Percentiles rank a stretch among this genome's conserved stretches.
Evolutionary conservation across 1,140 invertebrate genomes (phyloP).

Genomic region (Schlechtendalia chinensis): DNA sequence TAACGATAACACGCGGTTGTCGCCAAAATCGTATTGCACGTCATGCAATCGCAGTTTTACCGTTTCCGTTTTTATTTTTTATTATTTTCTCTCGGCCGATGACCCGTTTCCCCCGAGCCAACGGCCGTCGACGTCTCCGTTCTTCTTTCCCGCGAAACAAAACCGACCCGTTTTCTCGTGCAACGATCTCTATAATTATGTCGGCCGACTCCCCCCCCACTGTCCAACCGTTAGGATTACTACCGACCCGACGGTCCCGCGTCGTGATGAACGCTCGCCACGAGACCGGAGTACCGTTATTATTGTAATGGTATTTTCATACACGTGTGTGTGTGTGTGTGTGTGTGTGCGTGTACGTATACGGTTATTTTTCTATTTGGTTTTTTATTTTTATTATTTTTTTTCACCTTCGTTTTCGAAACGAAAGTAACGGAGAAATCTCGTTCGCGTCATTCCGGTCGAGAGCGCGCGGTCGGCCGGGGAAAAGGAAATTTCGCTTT

Average conservation of each 20-base stretch:
- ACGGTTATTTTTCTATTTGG: conserved; percentile 33
- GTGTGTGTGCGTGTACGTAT: background rate
- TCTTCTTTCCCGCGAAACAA: conserved; percentile 2
- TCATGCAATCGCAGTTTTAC: background rate
- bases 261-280: too few relatives aligned
- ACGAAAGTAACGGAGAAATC: conserved; percentile 50
- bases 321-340: background rate
- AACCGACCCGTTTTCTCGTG: conserved; percentile 32
- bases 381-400: too few relatives aligned
- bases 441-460: conserved; percentile 30
- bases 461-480: background rate
- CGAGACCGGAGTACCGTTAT: conserved; percentile 24
- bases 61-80: background rate
- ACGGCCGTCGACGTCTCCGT: background rate
- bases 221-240: background rate
- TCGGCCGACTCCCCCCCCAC: too few relatives aligned
- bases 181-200: conserved; percentile 8
- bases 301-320: too few relatives aligned
- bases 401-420: conserved; percentile 50
- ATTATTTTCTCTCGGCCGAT: background rate
- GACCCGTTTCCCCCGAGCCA: background rate
- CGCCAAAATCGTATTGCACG: too few relatives aligned
- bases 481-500: conserved; percentile 48
- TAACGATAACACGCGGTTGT: too few relatives aligned
- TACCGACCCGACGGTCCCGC: background rate